phyloP scores from a whole-genome alignment of 2,797 vertebrate genomes.

The Apogon hyalosoma region DNA sequence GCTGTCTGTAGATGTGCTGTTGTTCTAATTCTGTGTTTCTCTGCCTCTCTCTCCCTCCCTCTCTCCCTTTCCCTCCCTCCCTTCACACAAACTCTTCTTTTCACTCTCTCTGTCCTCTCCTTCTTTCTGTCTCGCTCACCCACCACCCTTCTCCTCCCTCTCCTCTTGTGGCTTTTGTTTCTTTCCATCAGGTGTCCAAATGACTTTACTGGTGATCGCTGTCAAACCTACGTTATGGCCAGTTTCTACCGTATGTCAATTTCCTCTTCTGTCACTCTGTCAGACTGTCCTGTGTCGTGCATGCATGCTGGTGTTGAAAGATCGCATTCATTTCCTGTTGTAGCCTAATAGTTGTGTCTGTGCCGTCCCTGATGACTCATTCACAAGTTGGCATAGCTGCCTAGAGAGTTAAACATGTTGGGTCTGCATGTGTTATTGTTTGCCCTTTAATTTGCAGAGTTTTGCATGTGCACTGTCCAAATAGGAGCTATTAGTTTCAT shows the following conservation, averaged over 20 bases:
- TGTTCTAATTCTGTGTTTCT: constrained; percentile 89
- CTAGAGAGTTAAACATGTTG: constrained; percentile 51
- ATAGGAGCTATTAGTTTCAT: constrained; percentile 3
- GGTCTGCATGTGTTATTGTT: constrained; percentile 59
- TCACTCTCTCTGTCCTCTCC: constrained; percentile 52
- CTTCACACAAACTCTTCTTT: constrained; percentile 43
- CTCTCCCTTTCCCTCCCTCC: constrained; percentile 32
- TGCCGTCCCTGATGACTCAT: constrained; percentile 53
- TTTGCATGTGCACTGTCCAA: constrained; percentile 55
- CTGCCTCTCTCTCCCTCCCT: constrained; percentile 79
- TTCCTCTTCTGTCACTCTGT: constrained; percentile 89
- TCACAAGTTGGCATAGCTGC: constrained; percentile 56
- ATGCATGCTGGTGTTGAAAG: constrained; percentile 75
- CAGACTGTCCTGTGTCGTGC: constrained; percentile 68
- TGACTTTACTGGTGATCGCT: constrained; percentile 99
- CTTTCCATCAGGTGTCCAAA: constrained; percentile 98
- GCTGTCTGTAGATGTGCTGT: constrained; percentile 80
- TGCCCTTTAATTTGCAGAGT: constrained; percentile 41
- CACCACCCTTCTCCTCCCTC: constrained; percentile 87
- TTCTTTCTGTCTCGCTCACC: constrained; percentile 86
- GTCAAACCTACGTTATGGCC: constrained; percentile 99
- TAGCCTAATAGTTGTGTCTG: constrained; percentile 60
- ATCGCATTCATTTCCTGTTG: constrained; percentile 60
- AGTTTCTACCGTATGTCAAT: constrained; percentile 99
- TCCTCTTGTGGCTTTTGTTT: constrained; percentile 91